Percentiles rank a stretch among this genome's conserved stretches.
These are phyloP conservation scores for Epinephelus lanceolatus DNA, from an alignment of 2,113 vertebrate genomes.

Conservation along the genomic window DNA sequence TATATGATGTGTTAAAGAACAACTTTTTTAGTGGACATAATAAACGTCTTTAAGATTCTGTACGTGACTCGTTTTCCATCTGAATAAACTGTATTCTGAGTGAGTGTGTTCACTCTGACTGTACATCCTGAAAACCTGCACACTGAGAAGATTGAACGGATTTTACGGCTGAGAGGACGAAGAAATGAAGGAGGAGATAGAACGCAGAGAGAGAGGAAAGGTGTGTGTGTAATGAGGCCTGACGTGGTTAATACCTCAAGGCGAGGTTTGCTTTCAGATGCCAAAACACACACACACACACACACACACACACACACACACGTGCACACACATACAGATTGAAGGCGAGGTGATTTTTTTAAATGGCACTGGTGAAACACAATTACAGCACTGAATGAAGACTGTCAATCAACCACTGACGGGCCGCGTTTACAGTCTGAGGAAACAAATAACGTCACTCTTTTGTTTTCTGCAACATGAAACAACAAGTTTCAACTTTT, in stretches of 20 bases:
- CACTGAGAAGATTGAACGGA: constrained; percentile 38
- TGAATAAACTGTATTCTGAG: constrained; percentile 22
- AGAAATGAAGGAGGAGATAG: constrained; percentile 56
- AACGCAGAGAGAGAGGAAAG: constrained; percentile 15
- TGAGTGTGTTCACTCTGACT: constrained; percentile 5
- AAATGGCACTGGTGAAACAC: constrained; percentile 48
- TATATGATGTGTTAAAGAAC: background rate
- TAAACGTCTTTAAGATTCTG: background rate
- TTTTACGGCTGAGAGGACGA: constrained; percentile 60
- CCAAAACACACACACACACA: constrained; percentile 28
- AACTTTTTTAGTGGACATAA: background rate
- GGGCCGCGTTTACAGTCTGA: constrained; percentile 21
- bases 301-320: background rate
- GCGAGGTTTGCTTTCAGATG: constrained; percentile 56
- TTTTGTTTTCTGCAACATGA: background rate
- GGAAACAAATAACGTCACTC: background rate
- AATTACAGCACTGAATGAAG: constrained; percentile 66
- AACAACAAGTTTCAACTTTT: background rate
- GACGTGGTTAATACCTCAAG: constrained; percentile 70
- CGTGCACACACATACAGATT: background rate
- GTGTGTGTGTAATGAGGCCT: constrained; percentile 72
- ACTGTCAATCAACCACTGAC: constrained; percentile 54
- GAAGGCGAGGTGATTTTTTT: constrained; percentile 44
- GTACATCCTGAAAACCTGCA: constrained; percentile 34
- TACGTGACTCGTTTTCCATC: background rate